phyloP scores from a whole-genome alignment of 2,797 vertebrate species.

The Myotis planiceps region DNA sequence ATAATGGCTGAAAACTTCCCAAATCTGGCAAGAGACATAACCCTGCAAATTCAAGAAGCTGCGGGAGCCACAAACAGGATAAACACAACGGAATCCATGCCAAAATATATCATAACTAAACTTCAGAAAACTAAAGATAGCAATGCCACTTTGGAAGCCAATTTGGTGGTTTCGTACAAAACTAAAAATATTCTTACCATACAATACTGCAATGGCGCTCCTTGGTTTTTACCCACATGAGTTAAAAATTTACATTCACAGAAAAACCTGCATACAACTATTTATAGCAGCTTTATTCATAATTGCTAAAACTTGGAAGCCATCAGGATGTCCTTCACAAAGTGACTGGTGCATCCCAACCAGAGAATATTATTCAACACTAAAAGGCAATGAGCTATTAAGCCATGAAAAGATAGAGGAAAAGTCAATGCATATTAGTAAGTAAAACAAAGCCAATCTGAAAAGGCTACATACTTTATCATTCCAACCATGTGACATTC shows the following conservation, averaged over 20 bases:
- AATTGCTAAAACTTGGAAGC: neutral
- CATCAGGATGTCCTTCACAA: neutral
- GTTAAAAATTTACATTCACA: neutral
- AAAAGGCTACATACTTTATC: neutral
- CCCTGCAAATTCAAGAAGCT: neutral
- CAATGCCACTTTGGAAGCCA: neutral
- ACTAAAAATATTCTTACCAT: neutral
- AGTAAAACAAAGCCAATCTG: constrained; percentile 3
- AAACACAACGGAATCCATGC: neutral
- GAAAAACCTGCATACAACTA: neutral
- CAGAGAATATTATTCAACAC: neutral
- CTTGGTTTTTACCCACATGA: neutral
- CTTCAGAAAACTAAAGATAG: constrained; percentile 33
- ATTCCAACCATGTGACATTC: neutral
- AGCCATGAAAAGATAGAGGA: neutral
- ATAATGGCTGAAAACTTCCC: neutral
- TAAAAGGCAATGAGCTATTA: neutral
- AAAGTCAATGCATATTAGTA: neutral
- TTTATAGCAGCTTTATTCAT: neutral
- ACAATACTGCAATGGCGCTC: neutral
- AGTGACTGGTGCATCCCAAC: neutral
- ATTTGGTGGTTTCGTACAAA: neutral
- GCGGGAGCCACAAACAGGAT: neutral
- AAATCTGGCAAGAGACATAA: neutral
- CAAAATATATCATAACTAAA: neutral